Percentiles rank a stretch among this genome's conserved stretches.
Conservation (phyloP, 2,113 vertebrate species). For the Semnornis frantzii region DNA sequence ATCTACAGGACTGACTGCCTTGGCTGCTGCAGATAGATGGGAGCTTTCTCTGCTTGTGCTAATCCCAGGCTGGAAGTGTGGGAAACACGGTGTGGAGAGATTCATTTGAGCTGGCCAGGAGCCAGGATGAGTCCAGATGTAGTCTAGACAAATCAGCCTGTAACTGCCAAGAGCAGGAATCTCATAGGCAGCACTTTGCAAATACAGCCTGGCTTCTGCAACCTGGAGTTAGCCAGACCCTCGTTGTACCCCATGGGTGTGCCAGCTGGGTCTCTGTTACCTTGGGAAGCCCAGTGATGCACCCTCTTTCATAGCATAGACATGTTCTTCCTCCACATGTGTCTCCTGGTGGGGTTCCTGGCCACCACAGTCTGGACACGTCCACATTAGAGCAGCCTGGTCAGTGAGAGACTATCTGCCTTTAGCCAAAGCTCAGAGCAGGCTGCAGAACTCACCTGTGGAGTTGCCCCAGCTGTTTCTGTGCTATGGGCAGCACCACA, state of each 20-base stretch:
- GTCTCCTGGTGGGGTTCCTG: neutral
- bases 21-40: neutral
- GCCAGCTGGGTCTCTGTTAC: neutral
- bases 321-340: rapidly evolving
- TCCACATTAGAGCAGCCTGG: neutral
- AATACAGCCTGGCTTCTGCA: neutral
- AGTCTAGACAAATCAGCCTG: slow-evolving; percentile 48
- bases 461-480: neutral
- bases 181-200: neutral
- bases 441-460: neutral
- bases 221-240: neutral
- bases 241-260: neutral
- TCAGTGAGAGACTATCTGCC: neutral
- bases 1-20: neutral
- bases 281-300: rapidly evolving
- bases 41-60: slow-evolving; percentile 10
- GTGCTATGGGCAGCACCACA: neutral
- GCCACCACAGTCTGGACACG: rapidly evolving
- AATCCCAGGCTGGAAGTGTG: neutral
- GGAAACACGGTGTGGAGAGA: slow-evolving; percentile 36
- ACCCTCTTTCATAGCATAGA: neutral
- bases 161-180: slow-evolving; percentile 24
- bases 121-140: slow-evolving; percentile 41
- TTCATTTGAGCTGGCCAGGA: slow-evolving; percentile 19
- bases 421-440: neutral